Base-by-base conservation (phyloP, 2,797 vertebrate species). In the Buceros bicornis region DNA sequence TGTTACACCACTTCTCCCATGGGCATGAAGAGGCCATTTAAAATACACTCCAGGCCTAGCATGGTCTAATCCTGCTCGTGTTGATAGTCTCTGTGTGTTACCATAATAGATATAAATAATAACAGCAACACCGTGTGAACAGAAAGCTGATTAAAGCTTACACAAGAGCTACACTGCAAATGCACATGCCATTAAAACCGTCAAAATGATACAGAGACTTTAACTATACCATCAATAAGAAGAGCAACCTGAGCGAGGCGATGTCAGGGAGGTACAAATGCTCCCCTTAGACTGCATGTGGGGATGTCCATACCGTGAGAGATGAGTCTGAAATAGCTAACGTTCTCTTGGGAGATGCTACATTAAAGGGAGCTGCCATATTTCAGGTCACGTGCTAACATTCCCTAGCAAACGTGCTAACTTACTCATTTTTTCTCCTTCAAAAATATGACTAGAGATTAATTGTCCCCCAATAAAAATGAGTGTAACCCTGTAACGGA, bases 51-150 rank as follows among this genome's bases (percentile, higher is more conserved):
- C 62, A 48, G 58, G 71, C 42, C 64, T 7, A 25, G 37, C 73
- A 70, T 13, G 61, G 66, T 8, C 33, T 80, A 40, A 53, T 64
- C 53, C 64, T 82, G 71, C 42, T 87, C 78, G 57, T 60, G 82
- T 50, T 90, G 77, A 74, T 79, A 57, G 70, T 51, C 54, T 90
- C 66, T 28, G 13, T 33, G 78, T 54, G 81, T 43, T 85, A 51
- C 81, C 72, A 33, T 82, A 93, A 95, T 56, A 84, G 86, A 97
- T 90, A 97, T 94, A 96, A 97, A 95, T 95, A 97, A 96, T 82
- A 94, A 92, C 31, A 95, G 88, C 88, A 94, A 65, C 89, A 88
- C 62, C 48, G 10, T 48, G 90, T 24, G 94, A 95, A 95, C 67
- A 89, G 81, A 90, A 94, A 87, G 90, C 88, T 95, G 93, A 94